Evolutionary conservation across 92 coral and sea anemone species (phyloP), one percentile per base, ranked within the genome.

Genomic region (Bergia puertoricense): DNA sequence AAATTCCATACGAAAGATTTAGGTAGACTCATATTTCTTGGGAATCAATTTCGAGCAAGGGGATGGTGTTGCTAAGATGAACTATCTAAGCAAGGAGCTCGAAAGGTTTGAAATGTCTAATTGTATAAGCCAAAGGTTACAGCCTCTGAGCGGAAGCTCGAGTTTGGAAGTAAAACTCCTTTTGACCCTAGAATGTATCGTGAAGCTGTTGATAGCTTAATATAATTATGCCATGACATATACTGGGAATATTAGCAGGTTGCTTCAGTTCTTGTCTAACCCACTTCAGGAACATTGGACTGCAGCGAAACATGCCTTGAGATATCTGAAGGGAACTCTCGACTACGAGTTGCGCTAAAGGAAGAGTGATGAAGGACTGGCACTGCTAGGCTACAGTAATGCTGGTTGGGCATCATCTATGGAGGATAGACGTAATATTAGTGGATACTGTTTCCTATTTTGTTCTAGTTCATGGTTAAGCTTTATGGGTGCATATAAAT

Each of bases 341-440:
- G 80, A 62, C 30, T 42, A 57, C 57, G 43, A 85, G 18, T 68
- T 88, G 62, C 37, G 77, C 56, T 73, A 88, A 22, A 79, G 89
- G 77, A 85, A 88, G 71, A 36, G 86, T 9, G 40, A 85, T 44
- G 86, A 79, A 23, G 88, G 57, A 16, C 51, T 79, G 0, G 59
- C 9, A 11, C 75, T 86, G 44, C 8, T 90, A 44, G 92, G 87
- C 73, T 86, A 85, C 81, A 79, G 90, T 76, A 90, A 90, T 90
- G 90, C 85, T 57, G 92, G 86, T 74, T 86, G 92, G 91, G 90
- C 87, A 30, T 91, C 93, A 62, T 89, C 88, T 14, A 44, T 78
- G 20, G 88, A 89, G 15, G 87, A 72, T 82, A 89, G 93, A 46
- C 81, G 57, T 38, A 88, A 89, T 43, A 89, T 85, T 75, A 84